Evolutionary conservation across 1,140 invertebrate species (phyloP).

Genomic region (Drosophila parvula): DNA sequence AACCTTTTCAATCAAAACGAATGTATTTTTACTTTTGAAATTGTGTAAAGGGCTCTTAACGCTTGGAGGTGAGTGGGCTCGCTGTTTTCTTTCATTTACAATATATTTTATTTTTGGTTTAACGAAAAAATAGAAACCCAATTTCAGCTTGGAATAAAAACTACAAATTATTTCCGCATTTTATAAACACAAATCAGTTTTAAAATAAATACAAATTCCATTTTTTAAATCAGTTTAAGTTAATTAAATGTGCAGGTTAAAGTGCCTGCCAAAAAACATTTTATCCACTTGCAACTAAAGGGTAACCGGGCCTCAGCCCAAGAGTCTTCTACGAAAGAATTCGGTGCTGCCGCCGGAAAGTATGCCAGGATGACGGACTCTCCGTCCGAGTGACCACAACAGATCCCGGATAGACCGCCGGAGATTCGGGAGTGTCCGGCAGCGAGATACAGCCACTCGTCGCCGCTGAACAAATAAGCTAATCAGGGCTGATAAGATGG

Average conservation of each 20-base stretch:
- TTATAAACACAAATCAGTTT: not conserved
- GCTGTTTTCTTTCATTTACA: not conserved
- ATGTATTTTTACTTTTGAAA: not conserved
- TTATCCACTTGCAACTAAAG: not conserved
- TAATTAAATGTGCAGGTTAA: not conserved
- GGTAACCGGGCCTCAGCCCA: not conserved
- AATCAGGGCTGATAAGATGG: constrained; percentile 41
- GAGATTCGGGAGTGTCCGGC: constrained; percentile 12
- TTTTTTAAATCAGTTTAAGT: not conserved
- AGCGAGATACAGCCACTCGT: not conserved
- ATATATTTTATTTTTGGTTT: constrained; percentile 1
- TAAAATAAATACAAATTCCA: not conserved
- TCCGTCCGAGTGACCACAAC: not conserved
- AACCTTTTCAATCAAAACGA: constrained; percentile 33
- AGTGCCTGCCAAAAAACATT: not conserved
- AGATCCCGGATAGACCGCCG: not conserved
- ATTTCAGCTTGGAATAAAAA: not conserved
- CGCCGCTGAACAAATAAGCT: constrained; percentile 22
- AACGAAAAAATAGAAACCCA: not conserved
- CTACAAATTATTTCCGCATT: too few relatives aligned
- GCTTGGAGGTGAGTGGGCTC: not conserved
- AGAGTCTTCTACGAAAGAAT: not conserved
- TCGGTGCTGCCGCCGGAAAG: constrained; percentile 2
- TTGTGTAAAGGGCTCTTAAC: not conserved
- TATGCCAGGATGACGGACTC: not conserved